These are phyloP conservation scores for Meteorus cinctellus DNA, from an alignment of 2,888 invertebrate genomes.

Conservation along the genomic window DNA sequence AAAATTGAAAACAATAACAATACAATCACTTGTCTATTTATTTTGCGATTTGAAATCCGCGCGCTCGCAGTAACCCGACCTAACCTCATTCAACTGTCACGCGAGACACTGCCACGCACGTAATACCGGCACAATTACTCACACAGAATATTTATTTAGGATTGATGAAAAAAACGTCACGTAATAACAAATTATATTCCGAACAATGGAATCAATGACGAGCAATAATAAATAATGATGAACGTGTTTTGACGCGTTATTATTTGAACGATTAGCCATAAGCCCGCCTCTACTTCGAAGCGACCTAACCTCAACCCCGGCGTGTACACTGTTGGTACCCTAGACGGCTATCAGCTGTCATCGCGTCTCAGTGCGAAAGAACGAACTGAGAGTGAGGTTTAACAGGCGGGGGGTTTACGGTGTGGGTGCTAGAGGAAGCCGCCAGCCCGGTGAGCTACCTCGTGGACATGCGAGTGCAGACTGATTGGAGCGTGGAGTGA, in stretches of 20 bases:
- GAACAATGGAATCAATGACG: not conserved
- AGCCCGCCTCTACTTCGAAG: conserved; percentile 34
- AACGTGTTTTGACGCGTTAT: conserved; percentile 12
- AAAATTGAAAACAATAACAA: not conserved
- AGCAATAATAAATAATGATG: conserved; percentile 19
- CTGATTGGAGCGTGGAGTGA: conserved; percentile 69
- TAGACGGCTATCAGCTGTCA: conserved; percentile 46
- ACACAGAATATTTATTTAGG: conserved; percentile 34
- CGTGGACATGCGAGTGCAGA: conserved; percentile 73
- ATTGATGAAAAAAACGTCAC: conserved; percentile 14
- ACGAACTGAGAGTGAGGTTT: conserved; percentile 37
- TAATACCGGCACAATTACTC: conserved; percentile 41
- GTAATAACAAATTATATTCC: not conserved
- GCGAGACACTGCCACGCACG: conserved; percentile 48
- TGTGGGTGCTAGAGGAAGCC: conserved; percentile 64
- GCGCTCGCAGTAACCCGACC: conserved; percentile 46
- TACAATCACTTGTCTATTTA: conserved; percentile 21
- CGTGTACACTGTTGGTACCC: conserved; percentile 36
- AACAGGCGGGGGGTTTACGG: conserved; percentile 40
- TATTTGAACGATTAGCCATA: conserved; percentile 46
- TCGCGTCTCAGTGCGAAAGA: conserved; percentile 48
- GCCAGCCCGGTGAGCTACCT: conserved; percentile 64
- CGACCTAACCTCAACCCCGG: conserved; percentile 48
- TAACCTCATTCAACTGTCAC: conserved; percentile 46
- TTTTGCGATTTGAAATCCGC: conserved; percentile 25